Base-by-base conservation (phyloP, 2,113 vertebrate genomes). In the Indicator maculatus region DNA sequence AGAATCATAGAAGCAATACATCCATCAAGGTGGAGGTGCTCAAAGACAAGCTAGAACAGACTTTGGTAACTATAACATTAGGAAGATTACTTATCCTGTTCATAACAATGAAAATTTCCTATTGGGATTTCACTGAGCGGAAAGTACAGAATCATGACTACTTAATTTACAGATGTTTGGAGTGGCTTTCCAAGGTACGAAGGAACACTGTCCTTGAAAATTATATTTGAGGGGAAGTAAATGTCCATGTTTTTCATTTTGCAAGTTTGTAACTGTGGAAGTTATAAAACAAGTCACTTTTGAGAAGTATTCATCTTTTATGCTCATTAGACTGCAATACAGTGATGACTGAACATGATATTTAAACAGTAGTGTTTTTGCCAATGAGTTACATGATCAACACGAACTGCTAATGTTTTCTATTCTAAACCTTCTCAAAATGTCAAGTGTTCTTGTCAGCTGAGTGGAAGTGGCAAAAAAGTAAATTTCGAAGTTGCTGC, bases 401-500 rank as follows among this genome's bases (percentile, higher is more conserved):
- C 96, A 97, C 76, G 95, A 95, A 96, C 94, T 96, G 96, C 93
- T 96, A 95, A 96, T 94, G 94, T 96, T 97, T 97, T 96, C 95
- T 95, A 95, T 97, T 97, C 96, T 96, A 97, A 97, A 97, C 89
- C 95, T 97, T 94, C 95, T 96, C 89, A 95, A 97, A 97, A 97
- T 97, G 96, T 97, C 96, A 97, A 97, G 94, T 97, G 93, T 95
- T 95, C 95, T 97, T 93, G 95, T 95, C 93, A 97, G 94, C 87
- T 97, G 94, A 95, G 85, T 96, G 66, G 76, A 97, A 97, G 93
- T 86, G 85, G 89, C 86, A 97, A 91, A 83, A 91, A 97, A 97
- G 93, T 96, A 97, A 95, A 89, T 95, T 97, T 50, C 88, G 69
- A 93, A 95, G 73, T 86, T 93, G 83, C 65, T 95, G 89, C 93